Evolutionary conservation across 2,797 vertebrate genomes (phyloP).

Genomic region (Champsocephalus gunnari): DNA sequence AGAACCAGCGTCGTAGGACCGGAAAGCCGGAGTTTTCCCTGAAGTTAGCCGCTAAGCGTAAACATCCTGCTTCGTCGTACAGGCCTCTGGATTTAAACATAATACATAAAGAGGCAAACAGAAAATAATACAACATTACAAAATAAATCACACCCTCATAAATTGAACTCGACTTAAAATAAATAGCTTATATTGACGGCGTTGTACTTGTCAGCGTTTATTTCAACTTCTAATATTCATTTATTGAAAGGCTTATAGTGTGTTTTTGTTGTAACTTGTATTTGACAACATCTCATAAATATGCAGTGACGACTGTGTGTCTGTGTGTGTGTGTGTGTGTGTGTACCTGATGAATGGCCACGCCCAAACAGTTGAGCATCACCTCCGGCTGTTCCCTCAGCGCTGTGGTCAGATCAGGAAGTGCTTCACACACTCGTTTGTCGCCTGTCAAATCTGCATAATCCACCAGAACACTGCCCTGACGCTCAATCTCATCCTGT

Average conservation of each 20-base stretch:
- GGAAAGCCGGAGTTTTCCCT: no score
- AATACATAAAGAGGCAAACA: no score
- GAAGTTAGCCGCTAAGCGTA: no score
- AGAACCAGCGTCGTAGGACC: no score
- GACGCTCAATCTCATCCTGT: constrained; percentile 98
- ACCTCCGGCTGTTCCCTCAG: constrained; percentile 92
- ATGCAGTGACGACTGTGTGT: background rate
- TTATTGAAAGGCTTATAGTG: background rate
- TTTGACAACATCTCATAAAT: background rate
- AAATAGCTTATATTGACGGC: background rate
- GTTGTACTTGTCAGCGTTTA: background rate
- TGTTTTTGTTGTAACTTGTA: no score
- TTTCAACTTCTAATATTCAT: background rate
- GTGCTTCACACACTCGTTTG: constrained; percentile 67
- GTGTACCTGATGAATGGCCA: constrained; percentile 95
- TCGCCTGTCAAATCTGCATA: constrained; percentile 89
- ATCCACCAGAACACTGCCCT: constrained; percentile 96
- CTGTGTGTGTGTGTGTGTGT: background rate
- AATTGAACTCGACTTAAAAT: background rate
- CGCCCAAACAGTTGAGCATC: constrained; percentile 92
- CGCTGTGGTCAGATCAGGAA: constrained; percentile 85
- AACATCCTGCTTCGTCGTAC: no score
- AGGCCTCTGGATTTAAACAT: no score
- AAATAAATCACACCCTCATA: background rate
- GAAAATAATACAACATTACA: no score